Evolutionary conservation across 30 jellyfish, hydroid and myxozoan species (phyloP).

Genomic region (Hydra vulgaris): DNA sequence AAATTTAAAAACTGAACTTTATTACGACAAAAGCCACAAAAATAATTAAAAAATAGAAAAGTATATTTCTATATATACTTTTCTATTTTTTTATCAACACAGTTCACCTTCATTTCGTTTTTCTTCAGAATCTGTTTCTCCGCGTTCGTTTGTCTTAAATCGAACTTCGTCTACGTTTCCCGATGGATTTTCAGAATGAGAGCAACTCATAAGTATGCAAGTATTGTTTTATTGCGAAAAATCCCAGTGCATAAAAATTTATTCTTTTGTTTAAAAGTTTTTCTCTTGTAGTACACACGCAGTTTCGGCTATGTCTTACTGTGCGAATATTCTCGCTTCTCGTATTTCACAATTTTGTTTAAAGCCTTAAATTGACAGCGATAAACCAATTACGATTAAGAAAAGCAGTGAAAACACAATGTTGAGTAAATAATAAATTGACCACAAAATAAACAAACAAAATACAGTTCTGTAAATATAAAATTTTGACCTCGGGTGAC

Average conservation of each 20-base stretch:
- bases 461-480: no score
- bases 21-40: no score
- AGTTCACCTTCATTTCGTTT: background rate
- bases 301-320: background rate
- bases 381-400: background rate
- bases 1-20: no score
- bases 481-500: no score
- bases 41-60: no score
- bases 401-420: no score
- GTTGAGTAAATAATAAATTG: no score
- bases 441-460: no score
- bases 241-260: background rate
- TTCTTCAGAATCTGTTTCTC: background rate
- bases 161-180: background rate
- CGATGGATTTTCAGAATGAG: background rate
- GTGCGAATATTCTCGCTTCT: background rate
- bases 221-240: background rate
- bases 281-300: conserved; percentile 12
- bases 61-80: no score
- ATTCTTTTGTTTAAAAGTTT: background rate
- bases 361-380: background rate
- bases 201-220: background rate
- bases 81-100: no score
- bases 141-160: background rate
- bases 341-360: background rate